Evolutionary conservation across 1,140 invertebrate species (phyloP).

Genomic region (Drosophila varians): DNA sequence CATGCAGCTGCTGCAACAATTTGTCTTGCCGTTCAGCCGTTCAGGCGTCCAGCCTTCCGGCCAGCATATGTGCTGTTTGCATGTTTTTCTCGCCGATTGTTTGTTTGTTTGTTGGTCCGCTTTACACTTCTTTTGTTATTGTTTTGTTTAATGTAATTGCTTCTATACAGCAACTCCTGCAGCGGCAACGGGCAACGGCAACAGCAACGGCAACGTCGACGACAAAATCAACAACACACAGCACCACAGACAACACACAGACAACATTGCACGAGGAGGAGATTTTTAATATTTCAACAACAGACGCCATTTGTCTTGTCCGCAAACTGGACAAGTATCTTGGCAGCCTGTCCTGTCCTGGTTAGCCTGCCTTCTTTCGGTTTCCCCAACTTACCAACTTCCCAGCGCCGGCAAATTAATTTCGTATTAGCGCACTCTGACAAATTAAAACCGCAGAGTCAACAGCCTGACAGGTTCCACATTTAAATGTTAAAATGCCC

Average conservation of each 20-base stretch:
- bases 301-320: conserved; percentile 77
- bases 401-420: conserved; percentile 63
- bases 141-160: conserved; percentile 80
- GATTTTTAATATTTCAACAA: conserved; percentile 74
- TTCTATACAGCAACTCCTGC: conserved; percentile 30
- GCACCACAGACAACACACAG: conserved; percentile 7
- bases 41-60: conserved; percentile 31
- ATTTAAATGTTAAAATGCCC: conserved; percentile 53
- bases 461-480: conserved; percentile 66
- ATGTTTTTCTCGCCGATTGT: conserved; percentile 32
- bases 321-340: conserved; percentile 64
- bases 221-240: neutral
- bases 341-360: conserved; percentile 36
- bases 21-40: conserved; percentile 75
- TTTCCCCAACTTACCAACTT: neutral
- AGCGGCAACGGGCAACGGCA: conserved; percentile 5
- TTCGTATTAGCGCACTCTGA: conserved; percentile 80
- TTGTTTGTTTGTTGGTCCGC: conserved; percentile 29
- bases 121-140: conserved; percentile 61
- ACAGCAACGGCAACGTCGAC: neutral
- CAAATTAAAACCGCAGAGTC: conserved; percentile 79
- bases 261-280: neutral
- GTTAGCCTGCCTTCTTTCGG: conserved; percentile 7
- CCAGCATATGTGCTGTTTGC: conserved; percentile 47
- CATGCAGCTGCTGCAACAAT: conserved; percentile 75